phyloP scores from a whole-genome alignment of 2,888 invertebrate species.

The Thymelicus sylvestris region DNA sequence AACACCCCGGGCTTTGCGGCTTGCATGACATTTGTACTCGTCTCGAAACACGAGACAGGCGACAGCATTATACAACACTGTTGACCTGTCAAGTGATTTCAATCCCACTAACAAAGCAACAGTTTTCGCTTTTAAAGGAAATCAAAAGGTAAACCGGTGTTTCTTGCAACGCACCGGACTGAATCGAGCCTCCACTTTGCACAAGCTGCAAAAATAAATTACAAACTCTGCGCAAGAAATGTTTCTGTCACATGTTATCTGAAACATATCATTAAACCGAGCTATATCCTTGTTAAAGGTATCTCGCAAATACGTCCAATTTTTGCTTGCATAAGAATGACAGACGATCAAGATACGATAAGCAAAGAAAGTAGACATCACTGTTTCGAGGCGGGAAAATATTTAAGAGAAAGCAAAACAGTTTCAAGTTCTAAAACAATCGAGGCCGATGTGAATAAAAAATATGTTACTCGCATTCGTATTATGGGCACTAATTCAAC shows the following conservation, averaged over 20 bases:
- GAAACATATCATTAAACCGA: conserved; percentile 4
- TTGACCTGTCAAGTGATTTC: conserved; percentile 32
- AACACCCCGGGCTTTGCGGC: conserved; percentile 40
- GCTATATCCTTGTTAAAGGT: not conserved
- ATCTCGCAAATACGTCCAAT: not conserved
- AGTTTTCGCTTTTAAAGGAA: conserved; percentile 23
- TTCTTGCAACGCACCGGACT: not conserved
- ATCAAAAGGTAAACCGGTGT: conserved; percentile 8
- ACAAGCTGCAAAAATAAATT: not conserved
- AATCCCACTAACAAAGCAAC: conserved; percentile 15
- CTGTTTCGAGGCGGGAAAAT: conserved; percentile 18
- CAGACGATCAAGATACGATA: conserved; percentile 20
- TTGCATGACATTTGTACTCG: conserved; percentile 47
- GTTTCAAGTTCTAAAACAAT: conserved; percentile 27
- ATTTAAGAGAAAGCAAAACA: conserved; percentile 34
- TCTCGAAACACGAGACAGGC: conserved; percentile 36
- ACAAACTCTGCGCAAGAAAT: not conserved
- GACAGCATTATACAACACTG: conserved; percentile 42
- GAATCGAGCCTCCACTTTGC: not conserved
- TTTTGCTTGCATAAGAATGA: conserved; percentile 2
- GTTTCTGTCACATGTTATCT: not conserved
- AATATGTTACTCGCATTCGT: conserved; percentile 6
- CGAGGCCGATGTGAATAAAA: conserved; percentile 25
- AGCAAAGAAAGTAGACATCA: conserved; percentile 24
- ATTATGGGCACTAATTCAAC: not conserved